A percentile compares a stretch with the other conserved stretches of the same genome.
phyloP scores from a whole-genome alignment of 2,113 vertebrate species.

The Campylomormyrus tamandua region DNA sequence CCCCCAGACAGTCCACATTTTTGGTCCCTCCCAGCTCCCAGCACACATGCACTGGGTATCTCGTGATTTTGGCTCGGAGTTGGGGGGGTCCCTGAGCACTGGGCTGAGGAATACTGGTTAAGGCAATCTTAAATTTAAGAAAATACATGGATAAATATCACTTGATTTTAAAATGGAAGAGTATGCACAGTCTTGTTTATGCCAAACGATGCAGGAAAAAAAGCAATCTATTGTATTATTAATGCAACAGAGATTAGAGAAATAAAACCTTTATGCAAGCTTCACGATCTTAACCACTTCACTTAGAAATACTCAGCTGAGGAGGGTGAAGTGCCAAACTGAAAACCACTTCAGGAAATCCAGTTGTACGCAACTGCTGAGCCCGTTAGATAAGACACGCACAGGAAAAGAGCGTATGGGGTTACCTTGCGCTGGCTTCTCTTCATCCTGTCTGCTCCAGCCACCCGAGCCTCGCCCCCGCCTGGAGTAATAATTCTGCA shows the following conservation, averaged over 20 bases:
- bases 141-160: neutral
- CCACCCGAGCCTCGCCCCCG: slow-evolving; percentile 68
- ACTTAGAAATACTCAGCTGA: neutral
- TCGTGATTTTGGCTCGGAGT: neutral
- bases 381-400: neutral
- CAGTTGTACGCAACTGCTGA: neutral
- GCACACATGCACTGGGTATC: neutral
- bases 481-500: slow-evolving; percentile 93
- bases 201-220: neutral
- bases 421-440: slow-evolving; percentile 68
- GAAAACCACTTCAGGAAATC: neutral
- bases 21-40: neutral
- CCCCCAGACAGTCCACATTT: neutral
- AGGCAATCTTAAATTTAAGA: neutral
- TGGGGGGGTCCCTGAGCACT: neutral
- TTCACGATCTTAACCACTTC: neutral
- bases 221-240: too few relatives aligned
- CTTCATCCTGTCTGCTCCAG: slow-evolving; percentile 81
- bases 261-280: neutral
- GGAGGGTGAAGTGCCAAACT: neutral
- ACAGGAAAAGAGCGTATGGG: neutral
- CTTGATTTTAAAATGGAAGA: neutral
- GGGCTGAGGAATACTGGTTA: neutral
- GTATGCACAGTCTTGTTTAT: neutral
- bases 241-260: neutral